Conservation (phyloP, 2,888 invertebrate genomes). For the Fragum fragum region DNA sequence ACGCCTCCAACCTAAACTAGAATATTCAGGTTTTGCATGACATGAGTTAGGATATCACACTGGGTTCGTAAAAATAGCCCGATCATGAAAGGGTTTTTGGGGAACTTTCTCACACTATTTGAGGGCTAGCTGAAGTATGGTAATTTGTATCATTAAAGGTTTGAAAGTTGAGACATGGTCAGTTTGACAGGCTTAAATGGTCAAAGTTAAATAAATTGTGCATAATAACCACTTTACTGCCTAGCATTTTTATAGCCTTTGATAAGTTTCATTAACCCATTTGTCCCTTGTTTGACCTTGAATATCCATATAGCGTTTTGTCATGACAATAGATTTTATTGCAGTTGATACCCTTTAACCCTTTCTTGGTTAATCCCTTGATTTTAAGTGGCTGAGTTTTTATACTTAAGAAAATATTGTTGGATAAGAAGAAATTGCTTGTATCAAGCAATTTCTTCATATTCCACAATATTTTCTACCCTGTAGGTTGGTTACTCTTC, state of each 20-base stretch:
- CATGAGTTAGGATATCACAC: too few species aligned
- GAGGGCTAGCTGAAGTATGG: not conserved
- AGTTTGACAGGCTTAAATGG: slow-evolving; percentile 19
- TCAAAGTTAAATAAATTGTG: slow-evolving; percentile 10
- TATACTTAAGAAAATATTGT: too few species aligned
- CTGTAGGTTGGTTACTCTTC: too few species aligned
- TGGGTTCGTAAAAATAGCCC: too few species aligned
- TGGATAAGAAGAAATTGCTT: too few species aligned
- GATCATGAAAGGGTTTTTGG: not conserved
- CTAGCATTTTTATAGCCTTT: not conserved
- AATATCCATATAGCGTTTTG: not conserved
- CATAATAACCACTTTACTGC: slow-evolving; percentile 14
- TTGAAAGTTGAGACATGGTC: slow-evolving; percentile 12
- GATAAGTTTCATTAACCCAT: not conserved
- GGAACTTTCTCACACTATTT: slow-evolving; percentile 4
- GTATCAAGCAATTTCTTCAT: too few species aligned
- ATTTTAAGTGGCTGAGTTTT: too few species aligned
- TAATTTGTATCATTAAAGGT: slow-evolving; percentile 9
- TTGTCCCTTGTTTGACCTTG: not conserved
- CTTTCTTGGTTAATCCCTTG: too few species aligned
- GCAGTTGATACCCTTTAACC: not conserved
- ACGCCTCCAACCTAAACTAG: too few species aligned
- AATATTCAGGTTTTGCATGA: too few species aligned
- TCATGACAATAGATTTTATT: not conserved
- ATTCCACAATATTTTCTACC: too few species aligned